Conservation (phyloP, 2,888 invertebrate species). For the Eremobia ochroleuca region DNA sequence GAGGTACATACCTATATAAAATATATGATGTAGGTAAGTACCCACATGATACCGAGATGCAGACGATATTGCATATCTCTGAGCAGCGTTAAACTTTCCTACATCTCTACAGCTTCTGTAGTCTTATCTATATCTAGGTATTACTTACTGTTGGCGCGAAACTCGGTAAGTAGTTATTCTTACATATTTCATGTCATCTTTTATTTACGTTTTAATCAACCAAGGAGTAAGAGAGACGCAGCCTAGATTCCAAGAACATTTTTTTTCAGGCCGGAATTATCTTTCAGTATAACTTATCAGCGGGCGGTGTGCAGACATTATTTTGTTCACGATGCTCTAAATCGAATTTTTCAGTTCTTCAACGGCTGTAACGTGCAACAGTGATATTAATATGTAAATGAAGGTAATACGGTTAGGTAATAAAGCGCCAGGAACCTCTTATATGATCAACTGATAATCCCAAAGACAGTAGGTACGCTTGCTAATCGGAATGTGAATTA, state of each 20-base stretch:
- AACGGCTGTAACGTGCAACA: neutral
- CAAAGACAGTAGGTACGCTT: neutral
- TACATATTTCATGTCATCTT: too few species aligned
- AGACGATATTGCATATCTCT: constrained; percentile 8
- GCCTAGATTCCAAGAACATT: neutral
- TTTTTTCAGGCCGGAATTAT: neutral
- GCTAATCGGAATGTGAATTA: neutral
- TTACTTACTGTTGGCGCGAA: neutral
- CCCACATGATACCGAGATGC: neutral
- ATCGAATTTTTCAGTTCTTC: neutral
- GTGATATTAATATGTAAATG: constrained; percentile 10
- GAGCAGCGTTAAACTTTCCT: neutral
- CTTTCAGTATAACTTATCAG: too few species aligned
- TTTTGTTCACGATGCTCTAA: neutral
- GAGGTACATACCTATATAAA: neutral
- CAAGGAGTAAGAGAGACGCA: neutral
- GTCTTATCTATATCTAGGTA: neutral
- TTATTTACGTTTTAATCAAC: neutral
- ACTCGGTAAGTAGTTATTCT: neutral
- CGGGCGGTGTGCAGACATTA: too few species aligned
- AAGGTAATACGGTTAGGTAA: constrained; percentile 5
- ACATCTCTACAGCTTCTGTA: neutral
- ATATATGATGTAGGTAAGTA: neutral
- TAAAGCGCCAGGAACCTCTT: neutral
- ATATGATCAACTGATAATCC: constrained; percentile 9